Conservation (phyloP, 1,140 invertebrate species). For the Pachypeltis micranthus region DNA sequence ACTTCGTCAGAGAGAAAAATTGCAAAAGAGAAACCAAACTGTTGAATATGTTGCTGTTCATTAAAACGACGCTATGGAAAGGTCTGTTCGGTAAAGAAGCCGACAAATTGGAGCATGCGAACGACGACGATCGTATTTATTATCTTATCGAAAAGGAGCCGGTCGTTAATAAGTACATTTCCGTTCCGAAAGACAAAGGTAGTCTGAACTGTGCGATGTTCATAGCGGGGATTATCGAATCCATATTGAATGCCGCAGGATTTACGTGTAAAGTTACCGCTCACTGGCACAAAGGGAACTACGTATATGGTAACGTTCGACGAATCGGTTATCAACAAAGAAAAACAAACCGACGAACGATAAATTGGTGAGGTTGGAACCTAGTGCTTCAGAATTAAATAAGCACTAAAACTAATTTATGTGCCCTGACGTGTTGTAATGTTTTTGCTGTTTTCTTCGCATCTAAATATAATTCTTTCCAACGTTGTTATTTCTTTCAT, state of each 20-base stretch:
- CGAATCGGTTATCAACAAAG: constrained; percentile 79
- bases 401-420: no score
- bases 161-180: constrained; percentile 93
- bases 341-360: constrained; percentile 51
- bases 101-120: constrained; percentile 95
- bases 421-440: no score
- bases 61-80: constrained; percentile 96
- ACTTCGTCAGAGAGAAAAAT: constrained; percentile 84
- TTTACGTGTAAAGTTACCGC: constrained; percentile 94
- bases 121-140: constrained; percentile 94
- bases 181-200: constrained; percentile 94
- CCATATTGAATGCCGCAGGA: constrained; percentile 83
- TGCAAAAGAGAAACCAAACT: constrained; percentile 93
- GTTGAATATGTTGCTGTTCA: constrained; percentile 87
- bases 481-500: no score
- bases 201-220: constrained; percentile 97
- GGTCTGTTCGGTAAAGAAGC: constrained; percentile 94
- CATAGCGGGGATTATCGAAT: constrained; percentile 94
- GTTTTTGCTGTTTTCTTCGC: no score
- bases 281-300: constrained; percentile 98
- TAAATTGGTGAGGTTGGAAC: not conserved
- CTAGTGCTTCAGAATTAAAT: no score
- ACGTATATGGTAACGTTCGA: constrained; percentile 99
- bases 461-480: no score
- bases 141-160: constrained; percentile 99